Evolutionary conservation across 2,888 invertebrate species (phyloP), one percentile per base, ranked within the genome.

Genomic region (Uropetala carovei): DNA sequence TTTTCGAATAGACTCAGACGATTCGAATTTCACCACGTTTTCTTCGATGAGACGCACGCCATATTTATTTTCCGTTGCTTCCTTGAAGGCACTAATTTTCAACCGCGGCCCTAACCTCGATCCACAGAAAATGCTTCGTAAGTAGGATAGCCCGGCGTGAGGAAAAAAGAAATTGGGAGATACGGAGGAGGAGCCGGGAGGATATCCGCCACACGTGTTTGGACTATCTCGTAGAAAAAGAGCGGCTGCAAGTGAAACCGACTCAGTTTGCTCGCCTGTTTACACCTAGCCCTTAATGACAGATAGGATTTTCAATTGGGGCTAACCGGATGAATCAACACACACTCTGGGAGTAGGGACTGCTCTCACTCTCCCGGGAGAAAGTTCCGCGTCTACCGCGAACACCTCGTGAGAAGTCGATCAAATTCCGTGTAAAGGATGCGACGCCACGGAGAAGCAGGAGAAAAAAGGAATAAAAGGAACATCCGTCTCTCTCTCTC

Each of bases 321-420:
- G 75, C 68, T 68, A 68, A 68, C 68, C 75, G 75, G 75, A 75
- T 75, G 75, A 75, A 75, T 75, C 75, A 75, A 75, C 75, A 75
- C 68, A 22, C 43, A 43, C 43, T 43, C 43, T 1, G 43, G 43
- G 43, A 43, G 43, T 43, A 43, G 43, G 43, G 43, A 5, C 8
- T 18, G 68, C 68, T 68, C 68, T 68, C 68, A 68, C 75, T 75
- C 75, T 75, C 75, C 75, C 10, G 75, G 22, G 75, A 75, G 75
- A 75, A 75, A 75, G 75, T 75, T 27, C 75, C 27, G 75, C 75
- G 75, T 75, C 75, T 75, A 27, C 75, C 3, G 64, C 64, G 64
- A 18, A n/a, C 75, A 22, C 75, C 27, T 11, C 75, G 75, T 75
- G 75, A 27, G 75, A 75, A 75, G 75, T 75, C 75, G 22, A 64